A percentile compares a stretch with the other conserved stretches of the same genome.
Evolutionary conservation across 1,140 invertebrate genomes (phyloP).

Genomic region (Globodera ellingtonae): DNA sequence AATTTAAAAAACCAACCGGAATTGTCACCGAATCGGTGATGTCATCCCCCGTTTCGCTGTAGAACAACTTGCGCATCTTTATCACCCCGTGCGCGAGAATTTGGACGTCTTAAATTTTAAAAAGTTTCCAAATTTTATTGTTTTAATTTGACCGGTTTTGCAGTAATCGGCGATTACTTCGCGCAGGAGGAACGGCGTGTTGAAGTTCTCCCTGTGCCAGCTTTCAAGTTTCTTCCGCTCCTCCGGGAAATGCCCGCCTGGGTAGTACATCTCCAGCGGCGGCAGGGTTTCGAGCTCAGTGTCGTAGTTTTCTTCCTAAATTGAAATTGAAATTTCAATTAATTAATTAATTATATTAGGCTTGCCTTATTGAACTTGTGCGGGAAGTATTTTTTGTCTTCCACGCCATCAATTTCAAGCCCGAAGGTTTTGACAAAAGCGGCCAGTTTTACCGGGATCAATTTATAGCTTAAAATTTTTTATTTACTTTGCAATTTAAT

Average conservation of each 20-base stretch:
- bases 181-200: not conserved
- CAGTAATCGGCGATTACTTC: slow-evolving; percentile 8
- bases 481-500: too few species aligned
- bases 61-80: too few species aligned
- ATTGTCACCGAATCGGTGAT: too few species aligned
- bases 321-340: not conserved
- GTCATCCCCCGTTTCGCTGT: too few species aligned
- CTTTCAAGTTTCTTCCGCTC: not conserved
- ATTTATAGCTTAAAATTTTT: too few species aligned
- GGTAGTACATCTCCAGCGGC: too few species aligned
- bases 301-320: not conserved
- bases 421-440: not conserved
- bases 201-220: not conserved
- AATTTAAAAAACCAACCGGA: too few species aligned
- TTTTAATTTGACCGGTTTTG: not conserved
- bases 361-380: not conserved
- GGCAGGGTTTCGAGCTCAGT: not conserved
- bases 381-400: slow-evolving; percentile 2
- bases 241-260: not conserved
- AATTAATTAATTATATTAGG: too few species aligned
- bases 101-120: too few species aligned
- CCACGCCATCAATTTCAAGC: not conserved
- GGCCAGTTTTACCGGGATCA: not conserved
- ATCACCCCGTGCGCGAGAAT: too few species aligned
- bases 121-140: too few species aligned